A percentile compares a stretch with the other conserved stretches of the same genome.
phyloP scores from a whole-genome alignment of 2,888 invertebrate species.

The Matsumyia berberina region DNA sequence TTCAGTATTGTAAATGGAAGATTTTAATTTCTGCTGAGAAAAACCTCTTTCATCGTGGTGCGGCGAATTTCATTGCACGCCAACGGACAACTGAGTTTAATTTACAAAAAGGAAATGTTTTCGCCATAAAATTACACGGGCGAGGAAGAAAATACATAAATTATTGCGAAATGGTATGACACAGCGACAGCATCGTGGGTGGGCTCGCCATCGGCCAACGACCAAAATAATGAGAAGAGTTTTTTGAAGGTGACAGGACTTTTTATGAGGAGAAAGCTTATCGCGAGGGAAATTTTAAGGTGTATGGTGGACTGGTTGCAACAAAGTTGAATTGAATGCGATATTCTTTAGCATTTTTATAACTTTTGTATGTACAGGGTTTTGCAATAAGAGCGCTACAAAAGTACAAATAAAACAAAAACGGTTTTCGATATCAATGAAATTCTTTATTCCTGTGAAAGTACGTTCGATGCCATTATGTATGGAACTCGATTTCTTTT shows the following conservation, averaged over 20 bases:
- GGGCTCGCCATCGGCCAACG: constrained; percentile 4
- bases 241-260: constrained; percentile 31
- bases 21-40: constrained; percentile 17
- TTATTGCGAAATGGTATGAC: constrained; percentile 13
- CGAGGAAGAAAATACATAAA: constrained; percentile 35
- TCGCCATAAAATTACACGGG: background rate
- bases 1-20: background rate
- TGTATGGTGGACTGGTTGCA: background rate
- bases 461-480: too few species aligned
- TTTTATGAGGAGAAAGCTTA: constrained; percentile 45
- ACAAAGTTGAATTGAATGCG: background rate
- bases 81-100: constrained; percentile 17
- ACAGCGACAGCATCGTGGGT: constrained; percentile 7
- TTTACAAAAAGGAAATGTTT: constrained; percentile 22
- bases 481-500: too few species aligned
- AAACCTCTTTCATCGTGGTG: constrained; percentile 15
- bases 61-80: constrained; percentile 36
- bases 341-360: too few species aligned
- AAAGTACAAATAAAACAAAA: too few species aligned
- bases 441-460: too few species aligned
- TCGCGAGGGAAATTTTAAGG: background rate
- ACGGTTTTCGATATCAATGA: too few species aligned
- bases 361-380: too few species aligned
- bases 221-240: background rate
- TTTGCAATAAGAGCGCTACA: too few species aligned